Base-by-base conservation (phyloP, 2,113 vertebrate genomes). In the Petroica traversi region DNA sequence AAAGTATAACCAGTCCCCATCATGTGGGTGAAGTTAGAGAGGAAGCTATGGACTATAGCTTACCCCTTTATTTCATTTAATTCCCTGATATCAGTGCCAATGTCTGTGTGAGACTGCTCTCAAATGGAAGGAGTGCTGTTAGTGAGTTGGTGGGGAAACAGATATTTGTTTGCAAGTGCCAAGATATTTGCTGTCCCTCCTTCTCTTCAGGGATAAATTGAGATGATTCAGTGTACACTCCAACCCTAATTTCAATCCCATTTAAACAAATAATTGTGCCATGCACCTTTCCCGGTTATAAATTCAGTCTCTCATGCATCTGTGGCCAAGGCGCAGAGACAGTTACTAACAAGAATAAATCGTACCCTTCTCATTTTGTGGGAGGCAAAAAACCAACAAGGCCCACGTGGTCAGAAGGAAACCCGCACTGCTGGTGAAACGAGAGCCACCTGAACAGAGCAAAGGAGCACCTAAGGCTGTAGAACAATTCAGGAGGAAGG, bases 221-320 rank as follows among this genome's bases (percentile, higher is more conserved):
- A 85, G 91, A 88, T 94, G 74, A 79, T 95, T 93, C 73, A 85
- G 1, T 48, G 58, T 81, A 85, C 1, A 3, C 51, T 88, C 19
- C 77, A 82, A 68, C 77, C 34, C 29, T 94, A 78, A 95, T 91
- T 95, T 73, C 87, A 78, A 82, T 94, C 23, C 62, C 34, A 82
- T 92, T 95, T 89, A 81, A 93, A 91, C 68, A 92, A 95, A 74
- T 91, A 89, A 91, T 95, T 77, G 84, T 87, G 61, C 62, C 73
- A 58, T 95, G 71, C 33, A 75, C 91, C 87, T 85, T 92, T 95
- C 24, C 19, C 71, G 6, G 7, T 95, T 92, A 75, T 72, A 78
- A 84, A 72, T 87, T 81, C 48, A 24, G 66, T 68, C 36, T 52
- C 13, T 71, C 4, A 2, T 29, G 18, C 31, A 3, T 75, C 74